A percentile compares a stretch with the other conserved stretches of the same genome.
Conservation (phyloP, 1,140 invertebrate genomes). For the Listronotus oregonensis region DNA sequence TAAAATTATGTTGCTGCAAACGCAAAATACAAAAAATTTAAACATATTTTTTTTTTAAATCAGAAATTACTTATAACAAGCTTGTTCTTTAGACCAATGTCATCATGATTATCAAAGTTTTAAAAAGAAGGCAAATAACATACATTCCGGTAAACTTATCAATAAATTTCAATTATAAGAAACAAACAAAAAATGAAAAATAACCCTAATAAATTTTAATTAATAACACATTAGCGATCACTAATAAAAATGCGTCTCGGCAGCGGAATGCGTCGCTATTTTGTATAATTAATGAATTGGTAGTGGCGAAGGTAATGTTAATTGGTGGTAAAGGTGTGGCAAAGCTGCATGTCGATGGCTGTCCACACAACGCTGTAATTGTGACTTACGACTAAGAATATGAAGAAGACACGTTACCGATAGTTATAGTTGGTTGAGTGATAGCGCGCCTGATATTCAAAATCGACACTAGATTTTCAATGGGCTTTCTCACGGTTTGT, state of each 20-base stretch:
- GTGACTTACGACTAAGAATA: conserved; percentile 40
- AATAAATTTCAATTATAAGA: conserved; percentile 25
- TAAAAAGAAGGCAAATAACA: too few relatives aligned
- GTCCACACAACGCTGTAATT: conserved; percentile 35
- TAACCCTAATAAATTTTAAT: conserved; percentile 33
- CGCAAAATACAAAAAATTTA: too few relatives aligned
- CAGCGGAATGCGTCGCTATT: conserved; percentile 26
- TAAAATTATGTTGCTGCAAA: too few relatives aligned
- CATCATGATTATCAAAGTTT: too few relatives aligned
- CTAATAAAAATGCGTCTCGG: conserved; percentile 29
- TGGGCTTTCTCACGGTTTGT: conserved; percentile 33
- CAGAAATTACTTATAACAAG: too few relatives aligned
- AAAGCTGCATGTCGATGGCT: conserved; percentile 33
- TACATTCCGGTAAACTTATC: too few relatives aligned
- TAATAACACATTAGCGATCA: conserved; percentile 32
- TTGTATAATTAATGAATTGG: conserved; percentile 42
- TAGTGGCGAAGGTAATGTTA: conserved; percentile 36
- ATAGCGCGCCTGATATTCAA: conserved; percentile 22
- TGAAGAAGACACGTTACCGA: conserved; percentile 38
- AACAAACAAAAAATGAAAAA: conserved; percentile 29
- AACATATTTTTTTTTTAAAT: too few relatives aligned
- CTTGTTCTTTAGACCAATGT: too few relatives aligned
- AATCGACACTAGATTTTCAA: conserved; percentile 19
- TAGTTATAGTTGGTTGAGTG: conserved; percentile 36
- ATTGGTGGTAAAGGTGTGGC: conserved; percentile 35